Percentiles rank a stretch among this genome's conserved stretches.
Evolutionary conservation across 2,888 invertebrate genomes (phyloP).

Genomic region (Cetonia aurata): DNA sequence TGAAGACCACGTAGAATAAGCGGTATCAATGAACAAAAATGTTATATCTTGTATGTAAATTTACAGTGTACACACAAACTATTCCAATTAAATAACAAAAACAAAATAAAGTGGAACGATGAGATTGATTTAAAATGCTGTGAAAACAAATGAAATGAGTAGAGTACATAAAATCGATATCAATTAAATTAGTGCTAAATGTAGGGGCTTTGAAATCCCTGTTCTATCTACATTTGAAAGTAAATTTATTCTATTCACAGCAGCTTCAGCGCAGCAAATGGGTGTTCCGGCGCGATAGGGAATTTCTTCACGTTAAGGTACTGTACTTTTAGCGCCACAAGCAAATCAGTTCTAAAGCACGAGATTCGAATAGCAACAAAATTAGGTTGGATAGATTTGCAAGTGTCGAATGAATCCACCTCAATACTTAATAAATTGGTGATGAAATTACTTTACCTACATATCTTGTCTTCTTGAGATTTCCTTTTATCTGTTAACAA

Average conservation of each 20-base stretch:
- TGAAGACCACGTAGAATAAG: conserved; percentile 5
- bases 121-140: not conserved
- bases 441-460: not conserved
- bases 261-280: not conserved
- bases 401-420: not conserved
- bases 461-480: too few species aligned
- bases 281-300: not conserved
- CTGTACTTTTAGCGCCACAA: conserved; percentile 2
- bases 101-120: too few species aligned
- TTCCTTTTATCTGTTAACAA: too few species aligned
- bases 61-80: not conserved
- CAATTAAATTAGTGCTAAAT: conserved; percentile 17
- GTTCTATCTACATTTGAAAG: conserved; percentile 6
- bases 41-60: not conserved
- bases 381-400: not conserved
- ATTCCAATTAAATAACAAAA: not conserved
- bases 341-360: conserved; percentile 1
- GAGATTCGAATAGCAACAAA: not conserved
- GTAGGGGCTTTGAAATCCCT: conserved; percentile 8
- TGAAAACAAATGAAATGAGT: not conserved
- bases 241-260: conserved; percentile 20
- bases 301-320: conserved; percentile 8
- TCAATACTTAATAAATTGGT: not conserved
- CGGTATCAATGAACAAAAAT: not conserved
- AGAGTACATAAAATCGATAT: conserved; percentile 7